Conservation (phyloP, 2,888 invertebrate species). For the Celastrina argiolus region DNA sequence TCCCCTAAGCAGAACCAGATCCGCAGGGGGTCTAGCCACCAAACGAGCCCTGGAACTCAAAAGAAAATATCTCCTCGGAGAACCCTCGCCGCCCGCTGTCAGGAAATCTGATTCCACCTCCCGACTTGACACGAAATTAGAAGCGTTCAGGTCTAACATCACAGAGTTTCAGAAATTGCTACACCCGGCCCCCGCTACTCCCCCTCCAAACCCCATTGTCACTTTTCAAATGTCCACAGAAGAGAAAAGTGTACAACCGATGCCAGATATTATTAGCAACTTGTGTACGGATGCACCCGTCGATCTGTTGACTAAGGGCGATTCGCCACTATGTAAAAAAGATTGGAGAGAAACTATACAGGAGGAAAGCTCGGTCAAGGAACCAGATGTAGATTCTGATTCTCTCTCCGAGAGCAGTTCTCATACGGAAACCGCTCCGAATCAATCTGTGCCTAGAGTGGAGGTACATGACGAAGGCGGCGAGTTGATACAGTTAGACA, state of each 20-base stretch:
- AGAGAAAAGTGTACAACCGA: slow-evolving; percentile 68
- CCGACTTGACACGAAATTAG: slow-evolving; percentile 89
- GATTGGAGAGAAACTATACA: slow-evolving; percentile 70
- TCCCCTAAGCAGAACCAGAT: slow-evolving; percentile 87
- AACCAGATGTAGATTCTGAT: slow-evolving; percentile 74
- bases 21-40: slow-evolving; percentile 91
- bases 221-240: slow-evolving; percentile 54
- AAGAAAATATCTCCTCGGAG: slow-evolving; percentile 88
- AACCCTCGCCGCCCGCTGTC: slow-evolving; percentile 82
- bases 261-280: slow-evolving; percentile 80
- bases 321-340: slow-evolving; percentile 48
- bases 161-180: slow-evolving; percentile 92
- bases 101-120: slow-evolving; percentile 90
- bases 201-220: slow-evolving; percentile 44
- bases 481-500: slow-evolving; percentile 80
- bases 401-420: slow-evolving; percentile 69
- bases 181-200: slow-evolving; percentile 82
- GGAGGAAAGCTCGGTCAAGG: slow-evolving; percentile 46
- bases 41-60: slow-evolving; percentile 92
- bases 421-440: slow-evolving; percentile 57
- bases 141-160: slow-evolving; percentile 90
- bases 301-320: slow-evolving; percentile 58
- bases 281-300: slow-evolving; percentile 58
- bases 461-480: slow-evolving; percentile 86
- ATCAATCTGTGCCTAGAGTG: slow-evolving; percentile 80